Evolutionary conservation across 1,140 invertebrate species (phyloP).

Genomic region (Drosophila lini): DNA sequence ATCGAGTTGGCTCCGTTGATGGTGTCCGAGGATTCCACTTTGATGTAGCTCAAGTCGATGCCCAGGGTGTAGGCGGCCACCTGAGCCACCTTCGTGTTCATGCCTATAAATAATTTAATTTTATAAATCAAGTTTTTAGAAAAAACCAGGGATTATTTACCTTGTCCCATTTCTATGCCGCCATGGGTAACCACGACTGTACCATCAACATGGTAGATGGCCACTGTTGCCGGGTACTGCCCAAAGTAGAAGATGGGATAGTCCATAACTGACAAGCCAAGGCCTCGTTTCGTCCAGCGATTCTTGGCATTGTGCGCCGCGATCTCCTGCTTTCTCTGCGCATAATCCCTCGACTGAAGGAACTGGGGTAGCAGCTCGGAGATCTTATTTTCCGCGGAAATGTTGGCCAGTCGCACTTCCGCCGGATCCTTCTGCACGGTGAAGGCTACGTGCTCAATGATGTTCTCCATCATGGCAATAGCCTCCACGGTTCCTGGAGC

Average conservation of each 20-base stretch:
- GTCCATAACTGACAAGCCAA: conserved; percentile 86
- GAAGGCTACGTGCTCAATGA: conserved; percentile 93
- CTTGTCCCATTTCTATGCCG: conserved; percentile 91
- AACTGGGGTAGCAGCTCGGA: conserved; percentile 79
- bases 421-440: conserved; percentile 88
- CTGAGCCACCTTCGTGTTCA: conserved; percentile 90
- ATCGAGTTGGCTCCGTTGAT: conserved; percentile 88
- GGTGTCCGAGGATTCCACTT: conserved; percentile 88
- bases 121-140: neutral
- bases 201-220: conserved; percentile 88
- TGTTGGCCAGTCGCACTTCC: conserved; percentile 88
- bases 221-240: conserved; percentile 86
- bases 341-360: conserved; percentile 84
- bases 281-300: conserved; percentile 89
- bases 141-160: conserved; percentile 53
- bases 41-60: conserved; percentile 89
- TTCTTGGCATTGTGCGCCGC: conserved; percentile 87
- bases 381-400: conserved; percentile 84
- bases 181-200: conserved; percentile 88
- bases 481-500: conserved; percentile 89
- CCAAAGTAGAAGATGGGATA: conserved; percentile 85
- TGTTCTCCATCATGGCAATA: conserved; percentile 89
- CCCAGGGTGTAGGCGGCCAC: conserved; percentile 90
- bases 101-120: conserved; percentile 61
- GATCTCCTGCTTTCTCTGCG: conserved; percentile 85